These are phyloP conservation scores for Corbicula japonica DNA, from an alignment of 2,888 invertebrate species.

Conservation along the genomic window DNA sequence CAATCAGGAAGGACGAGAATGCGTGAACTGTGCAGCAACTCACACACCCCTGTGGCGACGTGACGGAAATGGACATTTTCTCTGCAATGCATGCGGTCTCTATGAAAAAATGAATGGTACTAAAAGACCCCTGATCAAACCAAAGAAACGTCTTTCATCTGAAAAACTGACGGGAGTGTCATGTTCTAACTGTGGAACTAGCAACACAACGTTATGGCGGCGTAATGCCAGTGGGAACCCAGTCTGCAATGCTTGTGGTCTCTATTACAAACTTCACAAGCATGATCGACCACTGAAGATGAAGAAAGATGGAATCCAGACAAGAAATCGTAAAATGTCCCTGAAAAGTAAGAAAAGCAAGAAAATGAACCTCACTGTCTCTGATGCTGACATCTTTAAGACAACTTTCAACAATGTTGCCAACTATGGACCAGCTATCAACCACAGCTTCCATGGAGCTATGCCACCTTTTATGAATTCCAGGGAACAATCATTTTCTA, in stretches of 20 bases:
- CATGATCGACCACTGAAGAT: conserved; percentile 94
- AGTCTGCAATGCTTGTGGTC: conserved; percentile 99
- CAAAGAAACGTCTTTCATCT: conserved; percentile 57
- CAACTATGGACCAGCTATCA: conserved; percentile 32
- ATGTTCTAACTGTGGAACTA: conserved; percentile 98
- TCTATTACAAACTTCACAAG: conserved; percentile 97
- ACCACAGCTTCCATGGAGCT: conserved; percentile 38
- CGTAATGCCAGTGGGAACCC: conserved; percentile 96
- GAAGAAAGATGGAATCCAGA: conserved; percentile 98
- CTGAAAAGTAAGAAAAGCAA: conserved; percentile 58
- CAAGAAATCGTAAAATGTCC: conserved; percentile 92
- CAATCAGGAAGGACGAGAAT: conserved; percentile 94
- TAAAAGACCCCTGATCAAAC: conserved; percentile 88
- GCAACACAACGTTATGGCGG: conserved; percentile 97
- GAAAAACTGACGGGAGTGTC: conserved; percentile 52
- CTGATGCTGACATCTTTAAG: conserved; percentile 57
- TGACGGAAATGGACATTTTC: conserved; percentile 98
- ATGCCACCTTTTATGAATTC: conserved; percentile 42
- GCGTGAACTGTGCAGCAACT: conserved; percentile 98
- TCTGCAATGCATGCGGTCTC: conserved; percentile 99
- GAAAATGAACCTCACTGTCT: conserved; percentile 52
- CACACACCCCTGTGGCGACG: conserved; percentile 98
- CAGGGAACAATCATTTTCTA: conserved; percentile 19
- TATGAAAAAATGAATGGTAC: conserved; percentile 99
- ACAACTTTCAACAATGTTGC: conserved; percentile 30